Base-by-base conservation (phyloP, 1,140 invertebrate genomes). In the Drosophila sp. region DNA sequence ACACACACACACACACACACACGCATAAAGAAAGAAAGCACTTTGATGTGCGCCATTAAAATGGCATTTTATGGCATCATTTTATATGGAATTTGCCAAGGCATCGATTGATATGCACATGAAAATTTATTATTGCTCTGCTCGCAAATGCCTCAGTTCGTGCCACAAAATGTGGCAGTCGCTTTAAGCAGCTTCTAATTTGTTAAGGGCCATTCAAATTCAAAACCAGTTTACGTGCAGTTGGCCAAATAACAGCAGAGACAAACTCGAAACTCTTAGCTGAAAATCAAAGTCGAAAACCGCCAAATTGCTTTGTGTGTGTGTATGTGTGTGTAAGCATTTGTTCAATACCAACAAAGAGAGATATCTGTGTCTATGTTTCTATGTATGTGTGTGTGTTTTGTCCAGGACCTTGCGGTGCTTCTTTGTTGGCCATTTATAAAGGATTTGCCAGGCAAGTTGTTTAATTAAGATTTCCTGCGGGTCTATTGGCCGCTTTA, bases 391-490 rank as follows among this genome's bases (percentile, higher is more conserved):
- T 41, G 40, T 14, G 46, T 51, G 48, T 43, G 62, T 48, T 62
- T 56, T 72, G 71, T 65, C 32, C 4, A 36, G 45, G 46, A 29
- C 56, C 13, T 38, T 14, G 13, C 7, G 27, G 51, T 51, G 64
- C 64, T 50, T 62, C 57, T 59, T 65, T 76, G 59, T 51, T 71
- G 61, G 77, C 70, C 78, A 72, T 78, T 81, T 78, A 57, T 64
- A 78, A 78, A 72, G 80, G 75, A 81, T 78, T 87, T 81, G 63
- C 75, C 78, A 72, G 53, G 81, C 82, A 87, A 86, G 78, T 81
- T 87, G 82, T 76, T 86, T 87, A 86, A 86, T 86, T 86, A 86
- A 87, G 82, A 82, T 76, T 78, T 87, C 78, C 78, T 87, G 75
- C 82, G 82, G 82, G 82, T 66, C 75, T 54, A 34, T 62, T 69